phyloP scores from a whole-genome alignment of 1,140 invertebrate genomes.

The Drosophila baimaii region DNA sequence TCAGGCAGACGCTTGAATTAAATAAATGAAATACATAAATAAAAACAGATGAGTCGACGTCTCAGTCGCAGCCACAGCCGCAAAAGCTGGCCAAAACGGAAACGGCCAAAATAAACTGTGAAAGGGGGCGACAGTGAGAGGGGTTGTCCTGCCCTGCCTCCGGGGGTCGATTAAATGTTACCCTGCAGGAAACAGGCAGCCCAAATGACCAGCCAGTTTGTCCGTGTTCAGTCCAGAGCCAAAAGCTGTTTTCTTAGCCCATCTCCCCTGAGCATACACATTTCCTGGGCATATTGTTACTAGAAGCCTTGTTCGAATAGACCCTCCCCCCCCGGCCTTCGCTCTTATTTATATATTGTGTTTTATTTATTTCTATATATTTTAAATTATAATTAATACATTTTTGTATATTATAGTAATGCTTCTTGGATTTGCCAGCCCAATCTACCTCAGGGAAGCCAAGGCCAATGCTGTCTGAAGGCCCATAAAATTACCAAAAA shows the following conservation, averaged over 20 bases:
- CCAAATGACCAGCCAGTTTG: background rate
- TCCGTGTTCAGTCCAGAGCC: too few relatives aligned
- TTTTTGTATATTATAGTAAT: too few relatives aligned
- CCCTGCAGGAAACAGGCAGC: slow-evolving; percentile 18
- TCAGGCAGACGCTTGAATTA: slow-evolving; percentile 71
- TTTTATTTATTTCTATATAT: background rate
- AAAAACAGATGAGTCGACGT: slow-evolving; percentile 60
- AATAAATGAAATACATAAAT: slow-evolving; percentile 81
- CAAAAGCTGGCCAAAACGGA: slow-evolving; percentile 42
- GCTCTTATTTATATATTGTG: too few relatives aligned
- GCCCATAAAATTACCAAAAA: slow-evolving; percentile 32
- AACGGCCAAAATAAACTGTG: slow-evolving; percentile 42
- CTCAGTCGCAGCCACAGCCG: slow-evolving; percentile 26
- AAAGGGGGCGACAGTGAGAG: background rate
- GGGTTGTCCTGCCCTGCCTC: slow-evolving; percentile 4
- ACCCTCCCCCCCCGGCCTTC: too few relatives aligned
- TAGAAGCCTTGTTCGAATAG: background rate
- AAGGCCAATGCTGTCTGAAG: background rate
- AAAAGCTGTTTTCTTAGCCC: background rate
- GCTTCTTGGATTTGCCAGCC: background rate
- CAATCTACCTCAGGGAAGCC: background rate
- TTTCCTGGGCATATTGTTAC: background rate
- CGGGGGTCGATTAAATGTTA: slow-evolving; percentile 40
- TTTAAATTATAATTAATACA: background rate
- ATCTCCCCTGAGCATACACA: background rate